Evolutionary conservation across 2,113 vertebrate species (phyloP).

Genomic region (Boleophthalmus pectinirostris): DNA sequence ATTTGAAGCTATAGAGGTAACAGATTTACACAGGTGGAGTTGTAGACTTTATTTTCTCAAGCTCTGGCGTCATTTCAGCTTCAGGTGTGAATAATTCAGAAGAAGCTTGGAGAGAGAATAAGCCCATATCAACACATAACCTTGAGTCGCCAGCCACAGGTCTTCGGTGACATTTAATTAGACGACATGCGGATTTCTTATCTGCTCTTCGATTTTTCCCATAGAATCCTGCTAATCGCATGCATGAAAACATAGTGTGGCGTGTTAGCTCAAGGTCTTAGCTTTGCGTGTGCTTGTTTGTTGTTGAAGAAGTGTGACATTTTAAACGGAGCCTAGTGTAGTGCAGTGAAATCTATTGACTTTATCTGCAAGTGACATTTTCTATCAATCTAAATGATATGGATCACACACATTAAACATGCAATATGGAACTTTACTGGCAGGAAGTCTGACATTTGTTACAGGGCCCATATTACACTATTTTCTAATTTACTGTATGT

Average conservation of each 20-base stretch:
- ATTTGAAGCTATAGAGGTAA: not conserved
- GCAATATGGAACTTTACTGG: no score
- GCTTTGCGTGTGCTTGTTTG: not conserved
- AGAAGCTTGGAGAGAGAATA: constrained; percentile 13
- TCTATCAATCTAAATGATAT: no score
- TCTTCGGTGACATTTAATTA: constrained; percentile 61
- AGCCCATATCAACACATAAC: constrained; percentile 55
- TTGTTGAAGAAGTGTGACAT: not conserved
- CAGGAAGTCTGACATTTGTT: no score
- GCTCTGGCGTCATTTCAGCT: constrained; percentile 32
- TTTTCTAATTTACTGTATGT: no score
- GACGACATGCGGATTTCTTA: constrained; percentile 16
- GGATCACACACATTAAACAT: no score
- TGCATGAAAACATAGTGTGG: not conserved
- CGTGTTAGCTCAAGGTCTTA: not conserved
- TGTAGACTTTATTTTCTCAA: constrained; percentile 37
- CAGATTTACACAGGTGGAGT: not conserved
- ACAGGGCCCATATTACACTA: no score
- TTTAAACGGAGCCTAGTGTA: not conserved
- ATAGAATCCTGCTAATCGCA: constrained; percentile 6
- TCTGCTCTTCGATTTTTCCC: constrained; percentile 10
- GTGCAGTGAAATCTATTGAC: not conserved
- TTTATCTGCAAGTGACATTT: not conserved
- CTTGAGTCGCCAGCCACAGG: constrained; percentile 54
- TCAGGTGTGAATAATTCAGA: constrained; percentile 48